Conservation (phyloP, 2,797 vertebrate species). For the Petrocephalus sullivani region DNA sequence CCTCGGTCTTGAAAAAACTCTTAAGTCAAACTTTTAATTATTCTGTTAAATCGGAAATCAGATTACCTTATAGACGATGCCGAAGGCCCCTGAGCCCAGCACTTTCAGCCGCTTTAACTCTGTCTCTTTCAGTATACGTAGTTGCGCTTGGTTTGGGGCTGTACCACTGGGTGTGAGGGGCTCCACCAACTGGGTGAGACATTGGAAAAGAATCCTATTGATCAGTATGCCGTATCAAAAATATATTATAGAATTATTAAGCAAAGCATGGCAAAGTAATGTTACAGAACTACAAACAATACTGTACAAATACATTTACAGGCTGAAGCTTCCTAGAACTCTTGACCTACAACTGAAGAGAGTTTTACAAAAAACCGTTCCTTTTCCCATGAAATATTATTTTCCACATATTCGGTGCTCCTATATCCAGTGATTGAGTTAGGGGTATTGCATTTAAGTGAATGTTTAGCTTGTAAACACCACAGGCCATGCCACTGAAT, state of each 20-base stretch:
- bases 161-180: slow-evolving; percentile 94
- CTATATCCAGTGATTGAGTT: neutral
- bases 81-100: slow-evolving; percentile 92
- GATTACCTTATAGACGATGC: slow-evolving; percentile 91
- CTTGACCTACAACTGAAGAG: neutral
- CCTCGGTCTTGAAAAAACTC: neutral
- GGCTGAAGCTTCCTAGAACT: neutral
- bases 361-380: neutral
- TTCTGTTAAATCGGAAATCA: neutral
- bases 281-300: neutral
- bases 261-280: neutral
- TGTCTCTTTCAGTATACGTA: slow-evolving; percentile 95
- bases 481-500: neutral
- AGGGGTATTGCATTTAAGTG: neutral
- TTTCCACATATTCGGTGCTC: neutral
- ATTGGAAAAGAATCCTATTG: slow-evolving; percentile 20
- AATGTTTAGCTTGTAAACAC: neutral
- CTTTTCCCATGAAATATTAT: neutral
- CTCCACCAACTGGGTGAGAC: slow-evolving; percentile 77
- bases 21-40: neutral
- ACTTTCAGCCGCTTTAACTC: slow-evolving; percentile 92
- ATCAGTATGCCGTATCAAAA: neutral
- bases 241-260: neutral
- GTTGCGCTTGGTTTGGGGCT: slow-evolving; percentile 94
- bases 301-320: neutral